Evolutionary conservation across 30 jellyfish, hydroid and myxozoan species (phyloP).

Genomic region (Rhopilema esculentum): DNA sequence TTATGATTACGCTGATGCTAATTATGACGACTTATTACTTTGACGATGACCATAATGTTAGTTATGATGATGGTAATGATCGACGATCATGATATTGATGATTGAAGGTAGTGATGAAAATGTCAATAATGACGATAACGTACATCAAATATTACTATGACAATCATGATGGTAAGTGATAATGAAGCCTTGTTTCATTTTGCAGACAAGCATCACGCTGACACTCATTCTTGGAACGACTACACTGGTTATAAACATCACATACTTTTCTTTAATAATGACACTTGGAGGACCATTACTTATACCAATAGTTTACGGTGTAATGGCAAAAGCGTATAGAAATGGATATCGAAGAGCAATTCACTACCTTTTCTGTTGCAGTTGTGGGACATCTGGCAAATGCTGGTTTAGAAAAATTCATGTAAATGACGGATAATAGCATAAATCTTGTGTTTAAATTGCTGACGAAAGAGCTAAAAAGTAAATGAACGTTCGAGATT

Average conservation of each 20-base stretch:
- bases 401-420: slow-evolving; percentile 5
- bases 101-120: too few relatives aligned
- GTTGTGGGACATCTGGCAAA: not conserved
- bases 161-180: not conserved
- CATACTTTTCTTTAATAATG: slow-evolving; percentile 54
- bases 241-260: slow-evolving; percentile 34
- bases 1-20: too few relatives aligned
- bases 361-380: slow-evolving; percentile 12
- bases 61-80: too few relatives aligned
- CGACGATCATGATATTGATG: too few relatives aligned
- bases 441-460: not conserved
- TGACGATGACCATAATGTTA: too few relatives aligned
- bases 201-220: slow-evolving; percentile 66
- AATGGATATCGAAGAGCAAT: slow-evolving; percentile 51
- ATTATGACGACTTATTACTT: too few relatives aligned
- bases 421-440: not conserved
- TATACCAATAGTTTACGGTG: slow-evolving; percentile 84
- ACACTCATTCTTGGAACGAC: slow-evolving; percentile 55
- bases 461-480: not conserved
- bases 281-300: slow-evolving; percentile 73
- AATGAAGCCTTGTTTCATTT: not conserved
- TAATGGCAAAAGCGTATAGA: slow-evolving; percentile 86
- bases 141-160: not conserved
- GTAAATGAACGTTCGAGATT: not conserved
- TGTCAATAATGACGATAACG: not conserved